Evolutionary conservation across 2,888 invertebrate species (phyloP), one percentile per base, ranked within the genome.

Genomic region (Caenorhabditis doughertyi): DNA sequence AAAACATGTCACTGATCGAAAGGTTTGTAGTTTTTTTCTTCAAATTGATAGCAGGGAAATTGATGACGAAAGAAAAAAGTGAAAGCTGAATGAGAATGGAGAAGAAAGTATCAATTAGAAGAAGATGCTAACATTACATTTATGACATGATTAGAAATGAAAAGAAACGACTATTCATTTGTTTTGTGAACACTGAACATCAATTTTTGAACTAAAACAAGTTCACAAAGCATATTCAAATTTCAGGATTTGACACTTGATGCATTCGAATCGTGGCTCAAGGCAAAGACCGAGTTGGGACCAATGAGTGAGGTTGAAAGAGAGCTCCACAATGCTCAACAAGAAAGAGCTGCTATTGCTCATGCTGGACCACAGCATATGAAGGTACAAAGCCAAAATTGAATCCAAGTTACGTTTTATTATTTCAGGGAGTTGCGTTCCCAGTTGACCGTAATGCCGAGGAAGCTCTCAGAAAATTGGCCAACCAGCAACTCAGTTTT

Each of bases 401-500:
- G 18, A 35, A 8, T 27, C 25, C 7, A 9, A 27, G 8, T 16
- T n/a, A n/a, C n/a, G n/a, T 18, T 44, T 74, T 68, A 11, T 18
- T 7, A 29, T 93, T 98, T 89, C 95, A 96, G 71, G 97, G 97
- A 9, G 95, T 99, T 13, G 94, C 95, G 0, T 94, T 98, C 92
- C 98, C 98, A 21, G 94, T 98, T 49, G 95, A 95, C 0, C 94
- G 95, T 68, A 94, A 95, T 79, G 96, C 96, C 0, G 94, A 94
- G 88, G 94, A 95, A 85, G 95, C 95, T 58, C 94, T 98, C 53
- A 92, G 93, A 80, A 95, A 95, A 92, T 94, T 97, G 92, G 94
- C 94, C 83, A 93, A 94, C 83, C 95, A 95, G 83, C 93, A 94
- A 85, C 94, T 96, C 89, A 95, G 96, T 92, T 99, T 98, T 93